Base-by-base conservation (phyloP, 2,113 vertebrate genomes). In the Cephalopholis sonnerati region DNA sequence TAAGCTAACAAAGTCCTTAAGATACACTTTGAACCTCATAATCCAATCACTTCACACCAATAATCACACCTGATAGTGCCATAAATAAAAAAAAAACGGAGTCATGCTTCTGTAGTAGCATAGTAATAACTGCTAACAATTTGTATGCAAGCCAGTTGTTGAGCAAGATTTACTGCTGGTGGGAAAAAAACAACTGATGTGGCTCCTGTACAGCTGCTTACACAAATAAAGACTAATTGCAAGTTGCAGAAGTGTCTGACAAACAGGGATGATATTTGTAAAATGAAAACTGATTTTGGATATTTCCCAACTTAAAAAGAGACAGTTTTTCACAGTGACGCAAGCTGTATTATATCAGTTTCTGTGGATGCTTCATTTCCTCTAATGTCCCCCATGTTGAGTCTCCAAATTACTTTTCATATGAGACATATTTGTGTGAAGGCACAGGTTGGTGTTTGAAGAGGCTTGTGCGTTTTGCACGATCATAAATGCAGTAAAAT, bases 11-110 rank as follows among this genome's bases (percentile, higher is more conserved):
- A 59, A 59, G 44, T 58, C 57, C 59, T 51, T 7, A 11, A 72
- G 18, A 66, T 77, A 54, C 25, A 71, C 66, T 24, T 10, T 74
- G 70, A 81, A 63, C 51, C 59, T 77, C 36, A 63, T 77, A 58
- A 54, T 62, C 17, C 18, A 48, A 51, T 48, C 24, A 24, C 72
- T 73, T 62, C 4, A 48, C 7, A 22, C 32, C 36, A 25, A 36
- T 50, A 27, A 57, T 54, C 29, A 27, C 9, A 48, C 53, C 77
- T 39, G 3, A 66, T 36, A 27, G 22, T 50, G 39, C 24, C 63
- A 82, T 79, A 54, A 83, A 81, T 68, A 24, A 50, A 29, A 24
- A 24, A 50, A 29, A 74, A 74, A 27, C 0, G 1, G 17, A 69
- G 54, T 32, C 22, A 50, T 57, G 5, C 16, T 36, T 25, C 24